phyloP scores from a whole-genome alignment of 2,797 vertebrate genomes.

The Holocentrus rufus region DNA sequence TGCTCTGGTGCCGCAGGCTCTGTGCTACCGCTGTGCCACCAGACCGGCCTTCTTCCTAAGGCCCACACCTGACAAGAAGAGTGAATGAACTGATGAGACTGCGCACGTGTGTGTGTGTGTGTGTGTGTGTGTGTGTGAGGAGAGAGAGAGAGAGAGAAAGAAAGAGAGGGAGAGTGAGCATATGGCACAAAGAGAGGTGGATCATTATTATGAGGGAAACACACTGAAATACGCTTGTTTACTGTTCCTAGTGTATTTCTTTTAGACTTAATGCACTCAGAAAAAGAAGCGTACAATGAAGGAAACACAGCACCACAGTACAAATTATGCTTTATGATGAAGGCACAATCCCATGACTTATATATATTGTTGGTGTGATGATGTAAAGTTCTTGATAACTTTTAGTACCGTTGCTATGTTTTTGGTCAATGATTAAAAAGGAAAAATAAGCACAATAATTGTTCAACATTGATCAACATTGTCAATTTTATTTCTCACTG shows the following conservation, averaged over 20 bases:
- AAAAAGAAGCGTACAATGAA: too few relatives aligned
- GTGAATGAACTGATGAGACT: slow-evolving; percentile 47
- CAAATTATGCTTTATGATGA: too few relatives aligned
- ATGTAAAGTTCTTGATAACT: background rate
- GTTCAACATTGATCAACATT: too few relatives aligned
- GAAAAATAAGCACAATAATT: background rate
- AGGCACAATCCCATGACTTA: too few relatives aligned
- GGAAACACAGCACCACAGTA: background rate
- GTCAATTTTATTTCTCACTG: too few relatives aligned
- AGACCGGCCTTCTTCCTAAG: slow-evolving; percentile 89
- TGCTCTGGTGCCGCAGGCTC: slow-evolving; percentile 87
- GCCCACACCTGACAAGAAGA: slow-evolving; percentile 80
- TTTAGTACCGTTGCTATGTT: background rate
- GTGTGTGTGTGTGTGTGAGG: background rate
- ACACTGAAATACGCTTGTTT: too few relatives aligned
- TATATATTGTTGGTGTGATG: background rate
- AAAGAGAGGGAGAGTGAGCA: slow-evolving; percentile 9
- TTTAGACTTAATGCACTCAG: too few relatives aligned
- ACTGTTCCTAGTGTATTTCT: too few relatives aligned
- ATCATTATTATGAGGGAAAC: too few relatives aligned
- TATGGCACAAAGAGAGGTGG: too few relatives aligned
- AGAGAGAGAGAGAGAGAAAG: slow-evolving; percentile 8
- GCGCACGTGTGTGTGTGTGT: background rate
- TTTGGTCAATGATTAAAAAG: background rate
- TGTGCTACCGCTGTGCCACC: slow-evolving; percentile 90